phyloP scores from a whole-genome alignment of 30 jellyfish, hydroid and myxozoan species.

The Hydractinia echinata region DNA sequence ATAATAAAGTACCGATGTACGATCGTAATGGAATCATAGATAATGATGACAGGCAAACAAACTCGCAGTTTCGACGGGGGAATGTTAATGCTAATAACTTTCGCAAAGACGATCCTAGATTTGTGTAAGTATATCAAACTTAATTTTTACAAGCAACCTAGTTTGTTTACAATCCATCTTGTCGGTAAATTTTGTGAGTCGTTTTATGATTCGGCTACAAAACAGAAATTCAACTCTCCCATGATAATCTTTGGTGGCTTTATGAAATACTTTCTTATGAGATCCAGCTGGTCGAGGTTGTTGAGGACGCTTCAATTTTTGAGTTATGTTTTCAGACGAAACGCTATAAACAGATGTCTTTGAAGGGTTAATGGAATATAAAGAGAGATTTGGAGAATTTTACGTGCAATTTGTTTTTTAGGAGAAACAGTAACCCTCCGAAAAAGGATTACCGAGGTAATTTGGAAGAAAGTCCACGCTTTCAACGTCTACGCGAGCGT shows the following conservation, averaged over 20 bases:
- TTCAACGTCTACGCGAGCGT: slow-evolving; percentile 50
- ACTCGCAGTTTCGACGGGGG: not conserved
- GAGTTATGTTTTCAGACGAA: too few relatives aligned
- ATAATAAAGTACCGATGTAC: slow-evolving; percentile 14
- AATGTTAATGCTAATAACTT: not conserved
- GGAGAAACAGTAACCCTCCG: not conserved
- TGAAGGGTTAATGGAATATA: too few relatives aligned
- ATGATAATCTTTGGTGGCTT: too few relatives aligned
- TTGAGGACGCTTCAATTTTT: too few relatives aligned
- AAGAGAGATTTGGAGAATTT: too few relatives aligned
- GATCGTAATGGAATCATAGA: slow-evolving; percentile 33
- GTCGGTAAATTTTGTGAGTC: not conserved
- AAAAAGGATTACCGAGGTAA: slow-evolving; percentile 34
- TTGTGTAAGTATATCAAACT: slow-evolving; percentile 11
- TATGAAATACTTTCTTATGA: too few relatives aligned
- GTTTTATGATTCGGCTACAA: not conserved
- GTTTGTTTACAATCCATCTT: not conserved
- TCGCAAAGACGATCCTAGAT: slow-evolving; percentile 38
- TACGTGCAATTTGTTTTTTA: too few relatives aligned
- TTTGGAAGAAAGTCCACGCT: slow-evolving; percentile 35
- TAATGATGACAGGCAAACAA: slow-evolving; percentile 10
- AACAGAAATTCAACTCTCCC: too few relatives aligned
- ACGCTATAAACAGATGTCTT: too few relatives aligned
- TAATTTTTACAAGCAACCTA: not conserved
- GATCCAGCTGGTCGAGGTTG: too few relatives aligned